Evolutionary conservation across 2,113 vertebrate species (phyloP), one percentile per base, ranked within the genome.

Genomic region (Ceuthmochares aereus): DNA sequence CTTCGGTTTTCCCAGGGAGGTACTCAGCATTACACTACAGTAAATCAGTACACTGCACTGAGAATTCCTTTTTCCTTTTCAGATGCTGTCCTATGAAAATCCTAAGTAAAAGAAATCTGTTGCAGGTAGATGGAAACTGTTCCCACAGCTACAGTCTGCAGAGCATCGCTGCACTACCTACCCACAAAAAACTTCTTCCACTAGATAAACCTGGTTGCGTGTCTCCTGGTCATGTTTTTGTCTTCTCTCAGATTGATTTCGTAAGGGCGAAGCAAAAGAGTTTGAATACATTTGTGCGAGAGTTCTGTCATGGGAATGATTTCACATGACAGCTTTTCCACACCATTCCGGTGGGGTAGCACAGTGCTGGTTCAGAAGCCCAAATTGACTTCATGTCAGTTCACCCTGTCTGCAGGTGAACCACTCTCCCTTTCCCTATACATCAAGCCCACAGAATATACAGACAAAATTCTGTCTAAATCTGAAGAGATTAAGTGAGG

Each of bases 1-100:
- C 76, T 94, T 93, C 59, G 77, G 6, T 89, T 89, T 93, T 83
- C 59, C 34, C 79, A 47, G 14, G 30, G n/a, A 92, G 14, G 90
- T 76, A 67, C 55, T 74, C 45, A 69, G 22, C 3, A 4, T 27
- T 84, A 36, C 72, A 76, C 32, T 64, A 54, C 16, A 81, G 12
- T 60, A 42, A 76, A 72, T 62, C n/a, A 54, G 23, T 64, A 68
- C 21, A 14, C n/a, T 32, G 14, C 8, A 49, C 63, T 12, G 18
- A 36, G 21, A 22, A 36, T 75, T 84, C 70, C 26, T 12, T 70
- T 69, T 52, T 66, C 34, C 43, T 92, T 92, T 52, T 64, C 26
- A 92, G 34, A 59, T 37, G 47, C 0, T 47, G 20, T 30, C 34
- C 43, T 43, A 32, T 17, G 34, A 77, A 80, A 89, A 90, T 45